Conservation (phyloP, 2,797 vertebrate species). For the Premnoplex brunnescens region DNA sequence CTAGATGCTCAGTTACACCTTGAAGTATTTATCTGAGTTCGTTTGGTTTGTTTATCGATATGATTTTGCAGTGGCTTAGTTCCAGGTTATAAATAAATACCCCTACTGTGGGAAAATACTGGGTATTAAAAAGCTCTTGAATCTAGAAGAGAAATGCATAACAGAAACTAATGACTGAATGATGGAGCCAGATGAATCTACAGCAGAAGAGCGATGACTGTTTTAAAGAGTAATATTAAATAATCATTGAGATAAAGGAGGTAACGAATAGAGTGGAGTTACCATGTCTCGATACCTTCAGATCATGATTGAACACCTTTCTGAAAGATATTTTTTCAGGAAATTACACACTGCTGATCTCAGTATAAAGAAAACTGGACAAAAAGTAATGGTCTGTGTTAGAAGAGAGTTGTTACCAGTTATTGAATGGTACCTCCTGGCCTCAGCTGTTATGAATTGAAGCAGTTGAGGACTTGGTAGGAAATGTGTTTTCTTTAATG, state of each 20-base stretch:
- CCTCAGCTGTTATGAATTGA: background rate
- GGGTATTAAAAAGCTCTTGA: background rate
- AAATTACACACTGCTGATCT: background rate
- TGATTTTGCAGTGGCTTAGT: background rate
- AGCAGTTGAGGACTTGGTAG: background rate
- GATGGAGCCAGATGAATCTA: background rate
- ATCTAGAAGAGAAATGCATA: background rate
- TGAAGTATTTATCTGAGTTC: background rate
- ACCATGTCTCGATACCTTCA: background rate
- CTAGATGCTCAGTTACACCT: background rate
- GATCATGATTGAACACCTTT: background rate
- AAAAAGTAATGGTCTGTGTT: background rate
- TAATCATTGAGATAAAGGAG: background rate
- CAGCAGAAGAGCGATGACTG: background rate
- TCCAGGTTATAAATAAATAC: background rate
- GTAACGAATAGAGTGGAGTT: background rate
- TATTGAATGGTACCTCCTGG: background rate
- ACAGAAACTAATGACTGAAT: background rate
- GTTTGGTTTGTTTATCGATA: background rate
- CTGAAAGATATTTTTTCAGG: background rate
- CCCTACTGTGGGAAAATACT: background rate
- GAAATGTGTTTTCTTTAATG: background rate
- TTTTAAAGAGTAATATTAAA: slow-evolving; percentile 10
- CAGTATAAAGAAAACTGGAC: background rate
- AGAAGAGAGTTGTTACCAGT: background rate